These are phyloP conservation scores for Venusia cambrica DNA, from an alignment of 2,888 invertebrate species.

Conservation along the genomic window DNA sequence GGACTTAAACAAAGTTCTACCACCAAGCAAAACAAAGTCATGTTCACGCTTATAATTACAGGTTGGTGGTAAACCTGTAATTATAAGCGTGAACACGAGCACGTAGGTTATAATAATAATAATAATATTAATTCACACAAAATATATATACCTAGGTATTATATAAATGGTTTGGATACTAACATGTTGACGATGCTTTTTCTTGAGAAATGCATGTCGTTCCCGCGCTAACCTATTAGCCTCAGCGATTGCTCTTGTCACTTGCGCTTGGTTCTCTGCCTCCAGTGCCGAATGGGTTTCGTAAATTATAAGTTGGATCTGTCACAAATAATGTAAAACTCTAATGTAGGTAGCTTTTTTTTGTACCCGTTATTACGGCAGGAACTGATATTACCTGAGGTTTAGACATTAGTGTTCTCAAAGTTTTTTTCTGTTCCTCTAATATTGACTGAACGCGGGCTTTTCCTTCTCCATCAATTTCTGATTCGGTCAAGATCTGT, in stretches of 20 bases:
- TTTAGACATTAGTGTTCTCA: slow-evolving; percentile 87
- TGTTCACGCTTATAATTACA: too few species aligned
- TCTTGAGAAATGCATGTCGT: slow-evolving; percentile 80
- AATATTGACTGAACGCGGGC: slow-evolving; percentile 84
- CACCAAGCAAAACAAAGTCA: too few species aligned
- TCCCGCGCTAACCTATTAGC: slow-evolving; percentile 86
- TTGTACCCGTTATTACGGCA: too few species aligned
- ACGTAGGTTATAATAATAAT: too few species aligned
- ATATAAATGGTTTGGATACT: too few species aligned
- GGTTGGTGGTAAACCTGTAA: too few species aligned
- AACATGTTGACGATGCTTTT: slow-evolving; percentile 49
- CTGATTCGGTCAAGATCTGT: slow-evolving; percentile 84
- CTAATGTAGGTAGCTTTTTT: too few species aligned
- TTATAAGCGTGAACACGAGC: too few species aligned
- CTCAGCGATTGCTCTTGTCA: slow-evolving; percentile 83
- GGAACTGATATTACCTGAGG: slow-evolving; percentile 90
- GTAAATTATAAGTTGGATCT: slow-evolving; percentile 90
- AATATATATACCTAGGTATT: too few species aligned
- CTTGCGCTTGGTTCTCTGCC: slow-evolving; percentile 88
- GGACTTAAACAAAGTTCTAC: too few species aligned
- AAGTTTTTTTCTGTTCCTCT: slow-evolving; percentile 87
- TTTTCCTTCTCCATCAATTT: slow-evolving; percentile 82
- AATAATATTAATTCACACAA: too few species aligned
- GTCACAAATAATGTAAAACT: slow-evolving; percentile 34
- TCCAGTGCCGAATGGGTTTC: slow-evolving; percentile 90